Conservation (phyloP, 2,797 vertebrate species). For the Enteromius anoplus region DNA sequence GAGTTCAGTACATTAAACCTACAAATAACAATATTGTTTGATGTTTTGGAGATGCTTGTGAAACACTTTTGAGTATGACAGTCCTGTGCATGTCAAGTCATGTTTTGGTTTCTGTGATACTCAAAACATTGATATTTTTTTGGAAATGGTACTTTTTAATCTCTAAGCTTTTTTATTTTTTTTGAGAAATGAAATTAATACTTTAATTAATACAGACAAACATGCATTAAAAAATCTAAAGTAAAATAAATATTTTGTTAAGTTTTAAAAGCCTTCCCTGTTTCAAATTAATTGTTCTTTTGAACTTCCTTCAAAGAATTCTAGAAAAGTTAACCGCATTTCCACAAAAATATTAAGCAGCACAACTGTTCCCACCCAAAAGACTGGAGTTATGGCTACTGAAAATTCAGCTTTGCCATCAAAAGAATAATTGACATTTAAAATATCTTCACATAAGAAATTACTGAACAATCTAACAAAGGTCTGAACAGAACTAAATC, state of each 20-base stretch:
- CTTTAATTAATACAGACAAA: neutral
- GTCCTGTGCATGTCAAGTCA: neutral
- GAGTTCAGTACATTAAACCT: conserved; percentile 11
- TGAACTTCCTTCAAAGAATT: neutral
- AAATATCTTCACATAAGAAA: neutral
- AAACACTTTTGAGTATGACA: neutral
- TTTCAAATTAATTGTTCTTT: neutral
- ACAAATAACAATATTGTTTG: neutral
- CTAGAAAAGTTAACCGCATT: neutral
- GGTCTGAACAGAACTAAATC: neutral
- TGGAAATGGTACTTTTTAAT: neutral
- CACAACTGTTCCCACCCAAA: neutral
- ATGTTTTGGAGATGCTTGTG: neutral
- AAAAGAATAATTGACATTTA: neutral
- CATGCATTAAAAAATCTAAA: neutral
- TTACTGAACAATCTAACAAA: neutral
- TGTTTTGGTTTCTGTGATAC: neutral
- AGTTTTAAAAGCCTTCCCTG: neutral
- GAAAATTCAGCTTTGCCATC: neutral
- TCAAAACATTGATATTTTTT: conserved; percentile 10
- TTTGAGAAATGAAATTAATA: neutral
- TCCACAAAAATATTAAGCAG: neutral
- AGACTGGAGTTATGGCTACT: neutral
- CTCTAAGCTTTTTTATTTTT: neutral
- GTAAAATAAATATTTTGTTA: neutral